Percentiles rank a stretch among this genome's conserved stretches.
Conservation (phyloP, 2,797 vertebrate genomes). For the Dromococcyx pavoninus region DNA sequence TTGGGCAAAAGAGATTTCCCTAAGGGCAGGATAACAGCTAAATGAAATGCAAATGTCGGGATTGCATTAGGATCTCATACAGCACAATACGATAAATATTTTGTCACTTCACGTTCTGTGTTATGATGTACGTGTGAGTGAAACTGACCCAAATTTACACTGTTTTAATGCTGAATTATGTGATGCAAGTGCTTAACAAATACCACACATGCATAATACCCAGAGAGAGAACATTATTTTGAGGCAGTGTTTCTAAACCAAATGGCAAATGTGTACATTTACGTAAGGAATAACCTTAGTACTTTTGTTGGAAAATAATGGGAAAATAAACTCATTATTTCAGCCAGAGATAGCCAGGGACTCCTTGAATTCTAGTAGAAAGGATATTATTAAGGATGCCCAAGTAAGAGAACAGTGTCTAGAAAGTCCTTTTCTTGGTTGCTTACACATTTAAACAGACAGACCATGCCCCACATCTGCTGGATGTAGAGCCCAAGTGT, state of each 20-base stretch:
- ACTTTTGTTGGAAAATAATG: slow-evolving; percentile 23
- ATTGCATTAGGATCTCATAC: not conserved
- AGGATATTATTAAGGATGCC: not conserved
- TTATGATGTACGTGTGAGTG: not conserved
- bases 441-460: not conserved
- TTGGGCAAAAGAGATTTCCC: slow-evolving; percentile 42
- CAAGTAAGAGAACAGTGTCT: not conserved
- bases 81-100: not conserved
- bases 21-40: slow-evolving; percentile 17
- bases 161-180: not conserved
- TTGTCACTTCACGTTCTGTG: not conserved
- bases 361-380: not conserved
- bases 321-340: slow-evolving; percentile 32
- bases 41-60: slow-evolving; percentile 41
- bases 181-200: not conserved
- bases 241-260: not conserved
- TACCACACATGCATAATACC: not conserved
- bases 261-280: not conserved
- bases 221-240: not conserved
- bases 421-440: not conserved
- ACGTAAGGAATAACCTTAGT: not conserved
- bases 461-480: not conserved
- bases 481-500: not conserved
- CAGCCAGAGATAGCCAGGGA: not conserved
- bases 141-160: slow-evolving; percentile 7